phyloP scores from a whole-genome alignment of 2,113 vertebrate species.

The Gnathonemus echidnorhynchus region DNA sequence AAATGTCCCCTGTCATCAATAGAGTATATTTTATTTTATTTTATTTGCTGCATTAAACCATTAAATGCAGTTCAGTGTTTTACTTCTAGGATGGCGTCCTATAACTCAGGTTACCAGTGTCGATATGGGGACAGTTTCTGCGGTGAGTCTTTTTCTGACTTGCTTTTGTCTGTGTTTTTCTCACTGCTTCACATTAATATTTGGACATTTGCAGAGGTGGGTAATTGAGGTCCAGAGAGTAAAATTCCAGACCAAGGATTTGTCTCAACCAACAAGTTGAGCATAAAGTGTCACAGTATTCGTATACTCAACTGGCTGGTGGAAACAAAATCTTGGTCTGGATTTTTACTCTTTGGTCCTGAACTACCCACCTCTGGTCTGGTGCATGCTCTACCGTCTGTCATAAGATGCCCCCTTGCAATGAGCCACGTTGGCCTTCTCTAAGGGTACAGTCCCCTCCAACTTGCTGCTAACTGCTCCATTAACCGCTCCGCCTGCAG shows the following conservation, averaged over 20 bases:
- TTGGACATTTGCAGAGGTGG: not conserved
- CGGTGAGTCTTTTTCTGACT: constrained; percentile 41
- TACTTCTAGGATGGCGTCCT: constrained; percentile 53
- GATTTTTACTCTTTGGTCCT: not conserved
- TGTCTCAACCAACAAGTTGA: not conserved
- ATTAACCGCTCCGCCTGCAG: constrained; percentile 31
- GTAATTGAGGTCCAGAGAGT: not conserved
- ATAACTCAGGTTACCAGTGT: constrained; percentile 39
- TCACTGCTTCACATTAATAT: not conserved
- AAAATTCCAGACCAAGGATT: not conserved
- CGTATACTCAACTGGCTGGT: not conserved
- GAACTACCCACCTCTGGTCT: not conserved
- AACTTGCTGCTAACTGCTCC: not conserved
- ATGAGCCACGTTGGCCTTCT: not conserved
- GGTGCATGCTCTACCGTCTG: not conserved
- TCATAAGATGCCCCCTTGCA: not conserved
- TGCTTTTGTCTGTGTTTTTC: not conserved
- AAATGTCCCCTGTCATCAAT: not conserved
- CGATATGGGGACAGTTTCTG: constrained; percentile 49
- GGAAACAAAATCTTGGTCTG: not conserved
- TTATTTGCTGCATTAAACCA: not conserved
- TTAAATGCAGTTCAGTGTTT: not conserved
- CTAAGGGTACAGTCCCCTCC: not conserved
- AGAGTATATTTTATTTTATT: not conserved
- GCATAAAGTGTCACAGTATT: not conserved